Evolutionary conservation across 1,140 invertebrate species (phyloP).

Genomic region (Conopomorpha cramerella): DNA sequence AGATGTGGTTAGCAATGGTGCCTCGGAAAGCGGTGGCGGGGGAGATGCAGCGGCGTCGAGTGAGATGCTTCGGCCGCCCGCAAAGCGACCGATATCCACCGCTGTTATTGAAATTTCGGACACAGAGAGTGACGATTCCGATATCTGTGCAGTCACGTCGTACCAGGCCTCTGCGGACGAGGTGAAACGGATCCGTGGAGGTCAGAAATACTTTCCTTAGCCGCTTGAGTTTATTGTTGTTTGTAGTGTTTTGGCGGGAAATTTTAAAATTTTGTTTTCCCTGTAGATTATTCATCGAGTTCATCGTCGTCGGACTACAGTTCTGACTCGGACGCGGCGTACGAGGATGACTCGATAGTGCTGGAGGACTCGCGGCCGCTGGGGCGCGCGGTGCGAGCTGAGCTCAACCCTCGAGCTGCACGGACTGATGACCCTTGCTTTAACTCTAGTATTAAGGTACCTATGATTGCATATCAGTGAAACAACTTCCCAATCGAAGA

Average conservation of each 20-base stretch:
- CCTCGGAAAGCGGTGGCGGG: conserved; percentile 6
- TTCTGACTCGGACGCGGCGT: conserved; percentile 40
- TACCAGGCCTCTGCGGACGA: conserved; percentile 54
- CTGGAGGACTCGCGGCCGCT: conserved; percentile 16
- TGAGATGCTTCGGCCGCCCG: conserved; percentile 23
- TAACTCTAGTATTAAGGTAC: conserved; percentile 31
- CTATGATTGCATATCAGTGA: too few species aligned
- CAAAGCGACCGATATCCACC: conserved; percentile 33
- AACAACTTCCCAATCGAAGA: too few species aligned
- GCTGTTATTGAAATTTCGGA: conserved; percentile 50
- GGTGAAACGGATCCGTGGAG: conserved; percentile 50
- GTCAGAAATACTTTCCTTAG: conserved; percentile 14
- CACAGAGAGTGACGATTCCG: conserved; percentile 53
- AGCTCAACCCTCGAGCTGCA: conserved; percentile 33
- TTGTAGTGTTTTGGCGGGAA: conserved; percentile 24
- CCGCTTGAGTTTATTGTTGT: conserved; percentile 5
- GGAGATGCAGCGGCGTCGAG: conserved; percentile 14
- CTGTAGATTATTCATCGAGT: conserved; percentile 39
- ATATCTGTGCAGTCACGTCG: conserved; percentile 52
- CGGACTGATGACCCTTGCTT: conserved; percentile 42
- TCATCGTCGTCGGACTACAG: conserved; percentile 30
- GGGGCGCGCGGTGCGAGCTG: conserved; percentile 18
- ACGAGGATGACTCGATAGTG: conserved; percentile 44
- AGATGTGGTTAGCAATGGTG: conserved; percentile 6
- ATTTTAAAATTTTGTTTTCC: conserved; percentile 14